These are phyloP conservation scores for Marcusenius ussheri DNA, from an alignment of 2,113 vertebrate species.

Conservation along the genomic window DNA sequence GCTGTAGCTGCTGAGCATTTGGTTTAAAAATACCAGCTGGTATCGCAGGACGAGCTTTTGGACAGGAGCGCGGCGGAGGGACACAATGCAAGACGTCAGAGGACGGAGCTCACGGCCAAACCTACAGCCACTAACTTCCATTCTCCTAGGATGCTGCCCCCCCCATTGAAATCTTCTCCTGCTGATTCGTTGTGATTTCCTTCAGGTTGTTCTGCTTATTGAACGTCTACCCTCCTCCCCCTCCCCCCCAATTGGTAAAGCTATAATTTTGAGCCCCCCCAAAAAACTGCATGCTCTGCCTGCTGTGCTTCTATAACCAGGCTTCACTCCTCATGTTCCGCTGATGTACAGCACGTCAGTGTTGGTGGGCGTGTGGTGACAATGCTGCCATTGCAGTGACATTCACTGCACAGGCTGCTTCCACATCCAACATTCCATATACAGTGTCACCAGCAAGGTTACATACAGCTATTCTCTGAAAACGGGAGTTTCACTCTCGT, in stretches of 20 bases:
- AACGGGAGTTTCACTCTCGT: background rate
- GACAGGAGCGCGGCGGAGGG: background rate
- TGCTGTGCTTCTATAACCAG: background rate
- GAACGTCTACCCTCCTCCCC: background rate
- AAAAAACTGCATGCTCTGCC: no score
- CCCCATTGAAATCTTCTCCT: background rate
- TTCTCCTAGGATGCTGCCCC: background rate
- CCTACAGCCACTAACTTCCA: background rate
- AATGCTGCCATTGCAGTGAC: background rate
- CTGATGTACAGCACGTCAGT: background rate
- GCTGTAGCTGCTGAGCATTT: background rate
- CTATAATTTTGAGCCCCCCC: background rate
- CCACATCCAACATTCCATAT: background rate
- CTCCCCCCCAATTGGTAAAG: background rate
- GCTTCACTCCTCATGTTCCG: background rate
- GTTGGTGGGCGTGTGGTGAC: background rate
- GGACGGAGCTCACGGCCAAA: background rate
- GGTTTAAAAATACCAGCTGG: background rate
- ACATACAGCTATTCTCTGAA: background rate
- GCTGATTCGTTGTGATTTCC: background rate
- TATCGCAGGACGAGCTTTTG: background rate
- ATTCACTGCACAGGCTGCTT: background rate
- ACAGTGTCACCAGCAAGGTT: conserved; percentile 3
- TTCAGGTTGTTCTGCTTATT: background rate
- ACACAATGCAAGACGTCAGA: background rate